phyloP scores from a whole-genome alignment of 2,888 invertebrate genomes.

The Odontocerum albicorne region DNA sequence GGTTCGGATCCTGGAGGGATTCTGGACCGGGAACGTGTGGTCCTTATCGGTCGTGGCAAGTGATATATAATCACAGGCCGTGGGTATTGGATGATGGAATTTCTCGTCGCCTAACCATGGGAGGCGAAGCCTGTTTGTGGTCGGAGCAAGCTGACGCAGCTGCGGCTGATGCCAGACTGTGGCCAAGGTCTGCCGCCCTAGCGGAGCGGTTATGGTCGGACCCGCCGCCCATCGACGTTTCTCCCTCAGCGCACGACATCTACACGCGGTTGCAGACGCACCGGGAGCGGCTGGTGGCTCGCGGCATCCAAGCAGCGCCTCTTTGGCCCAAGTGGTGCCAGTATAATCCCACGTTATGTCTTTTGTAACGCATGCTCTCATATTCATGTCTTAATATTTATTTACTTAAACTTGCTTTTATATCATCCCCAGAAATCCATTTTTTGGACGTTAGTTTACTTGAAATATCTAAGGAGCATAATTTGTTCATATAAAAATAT shows the following conservation, averaged over 20 bases:
- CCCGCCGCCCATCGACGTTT: conserved; percentile 51
- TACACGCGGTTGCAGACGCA: conserved; percentile 70
- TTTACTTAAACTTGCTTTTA: no score
- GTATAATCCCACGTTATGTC: conserved; percentile 74
- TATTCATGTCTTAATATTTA: no score
- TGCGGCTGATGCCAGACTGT: conserved; percentile 75
- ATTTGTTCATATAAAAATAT: no score
- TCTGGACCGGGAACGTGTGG: conserved; percentile 84
- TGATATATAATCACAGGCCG: conserved; percentile 81
- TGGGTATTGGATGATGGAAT: conserved; percentile 59
- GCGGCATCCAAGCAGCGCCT: conserved; percentile 68
- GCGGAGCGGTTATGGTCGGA: conserved; percentile 80
- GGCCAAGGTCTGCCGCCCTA: conserved; percentile 81
- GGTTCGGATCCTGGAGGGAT: conserved; percentile 83
- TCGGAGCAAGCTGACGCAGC: conserved; percentile 77
- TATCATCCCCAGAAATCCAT: no score
- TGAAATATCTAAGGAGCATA: no score
- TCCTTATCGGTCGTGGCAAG: conserved; percentile 86
- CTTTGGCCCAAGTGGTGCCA: conserved; percentile 79
- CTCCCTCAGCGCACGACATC: conserved; percentile 61
- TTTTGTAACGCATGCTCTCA: conserved; percentile 45
- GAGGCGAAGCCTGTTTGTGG: conserved; percentile 85
- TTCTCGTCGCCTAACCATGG: conserved; percentile 55
- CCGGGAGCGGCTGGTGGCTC: conserved; percentile 62
- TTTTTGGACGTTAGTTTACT: no score